phyloP scores from a whole-genome alignment of 2,113 vertebrate genomes.

The Cyprinus carpio region DNA sequence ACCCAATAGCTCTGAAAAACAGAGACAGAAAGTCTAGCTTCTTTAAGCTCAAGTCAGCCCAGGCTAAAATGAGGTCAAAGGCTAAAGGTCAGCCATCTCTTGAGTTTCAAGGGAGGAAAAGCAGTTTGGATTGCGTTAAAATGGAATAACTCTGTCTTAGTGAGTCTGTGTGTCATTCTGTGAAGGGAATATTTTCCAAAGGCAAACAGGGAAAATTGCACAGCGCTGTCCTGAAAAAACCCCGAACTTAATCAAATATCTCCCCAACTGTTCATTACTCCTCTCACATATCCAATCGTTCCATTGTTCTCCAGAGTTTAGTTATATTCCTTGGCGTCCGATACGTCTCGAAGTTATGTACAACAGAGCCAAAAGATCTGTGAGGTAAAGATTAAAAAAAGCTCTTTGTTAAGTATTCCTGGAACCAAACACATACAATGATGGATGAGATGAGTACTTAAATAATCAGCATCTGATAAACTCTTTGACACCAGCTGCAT shows the following conservation, averaged over 20 bases:
- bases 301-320: conserved; percentile 68
- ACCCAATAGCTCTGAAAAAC: conserved; percentile 53
- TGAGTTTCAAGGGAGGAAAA: conserved; percentile 71
- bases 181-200: too few species aligned
- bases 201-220: too few species aligned
- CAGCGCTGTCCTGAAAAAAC: too few species aligned
- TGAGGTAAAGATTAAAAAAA: conserved; percentile 31
- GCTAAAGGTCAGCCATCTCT: conserved; percentile 67
- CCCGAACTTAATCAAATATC: too few species aligned
- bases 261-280: conserved; percentile 69
- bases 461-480: conserved; percentile 16
- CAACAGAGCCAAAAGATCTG: conserved; percentile 43
- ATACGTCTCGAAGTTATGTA: conserved; percentile 51
- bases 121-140: conserved; percentile 64
- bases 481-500: conserved; percentile 7
- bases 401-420: background rate
- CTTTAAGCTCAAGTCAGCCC: conserved; percentile 59
- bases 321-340: conserved; percentile 54
- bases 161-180: conserved; percentile 5
- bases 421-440: conserved; percentile 18
- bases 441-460: conserved; percentile 15
- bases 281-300: conserved; percentile 66
- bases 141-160: conserved; percentile 43
- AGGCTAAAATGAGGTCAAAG: conserved; percentile 69
- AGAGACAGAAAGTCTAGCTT: conserved; percentile 75